phyloP scores from a whole-genome alignment of 2,797 vertebrate species.

The Parauchenoglanis ngamensis region DNA sequence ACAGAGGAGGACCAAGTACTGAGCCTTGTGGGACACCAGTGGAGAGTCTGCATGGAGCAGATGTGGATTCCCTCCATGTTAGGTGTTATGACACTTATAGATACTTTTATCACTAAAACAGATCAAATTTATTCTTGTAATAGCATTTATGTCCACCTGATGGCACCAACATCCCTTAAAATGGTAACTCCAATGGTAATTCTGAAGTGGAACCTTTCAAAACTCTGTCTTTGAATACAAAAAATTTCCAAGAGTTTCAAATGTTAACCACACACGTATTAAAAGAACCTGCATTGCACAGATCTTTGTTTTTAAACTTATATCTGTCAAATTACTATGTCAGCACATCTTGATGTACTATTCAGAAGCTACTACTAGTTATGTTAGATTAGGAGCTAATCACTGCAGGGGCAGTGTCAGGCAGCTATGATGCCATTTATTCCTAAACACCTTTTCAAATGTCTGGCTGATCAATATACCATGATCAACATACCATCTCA shows the following conservation, averaged over 20 bases:
- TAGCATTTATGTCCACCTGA: background rate
- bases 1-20: too few relatives aligned
- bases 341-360: background rate
- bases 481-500: slow-evolving; percentile 31
- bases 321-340: background rate
- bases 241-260: background rate
- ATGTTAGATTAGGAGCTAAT: background rate
- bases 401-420: background rate
- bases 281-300: background rate
- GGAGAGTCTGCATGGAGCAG: too few relatives aligned
- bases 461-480: slow-evolving; percentile 6
- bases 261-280: background rate
- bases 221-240: background rate
- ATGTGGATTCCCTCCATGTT: too few relatives aligned
- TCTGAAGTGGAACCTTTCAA: background rate
- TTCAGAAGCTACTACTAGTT: background rate
- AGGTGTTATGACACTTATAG: too few relatives aligned
- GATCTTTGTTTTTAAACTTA: background rate
- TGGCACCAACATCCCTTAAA: background rate
- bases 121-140: background rate
- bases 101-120: background rate
- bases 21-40: too few relatives aligned
- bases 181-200: background rate
- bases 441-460: background rate
- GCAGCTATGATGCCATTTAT: slow-evolving; percentile 4